Evolutionary conservation across 2,113 vertebrate genomes (phyloP), one percentile per base, ranked within the genome.

Genomic region (Monopterus albus): DNA sequence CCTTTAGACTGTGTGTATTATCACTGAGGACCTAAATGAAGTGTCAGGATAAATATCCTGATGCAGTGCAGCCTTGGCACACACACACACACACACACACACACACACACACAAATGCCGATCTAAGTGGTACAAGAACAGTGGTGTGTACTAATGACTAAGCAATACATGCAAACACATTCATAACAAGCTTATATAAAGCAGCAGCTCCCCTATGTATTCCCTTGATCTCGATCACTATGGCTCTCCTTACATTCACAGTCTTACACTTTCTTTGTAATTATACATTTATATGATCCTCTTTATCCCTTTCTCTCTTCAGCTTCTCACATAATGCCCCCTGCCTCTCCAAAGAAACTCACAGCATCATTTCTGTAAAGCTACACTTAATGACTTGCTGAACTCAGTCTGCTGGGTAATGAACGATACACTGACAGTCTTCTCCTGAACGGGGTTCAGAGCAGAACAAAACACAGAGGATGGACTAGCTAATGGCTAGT

Each of bases 401-500:
- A 59, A 53, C 67, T 66, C 53, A 0, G 20, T 10, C 50, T 60
- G 40, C 5, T 3, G 60, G 40, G 63, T 71, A 72, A 81, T 63
- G 46, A 72, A 26, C 47, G 36, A 65, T 49, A 31, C 49, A 10
- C 68, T 6, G 28, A 43, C 21, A 4, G 25, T 6, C 35, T 45
- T 43, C 57, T 72, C 36, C 64, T 69, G 50, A 77, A 61, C 23
- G 55, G 11, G 38, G 75, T 79, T 75, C 52, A 75, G 74, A 59
- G 50, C 29, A 42, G 35, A 73, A 61, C 33, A 46, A 26, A 57
- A 36, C 81, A 63, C 71, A 13, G 38, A 23, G 67, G 79, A 79
- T 5, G 1, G n/a, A 25, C 49, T 4, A 9, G 67, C 49, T 90
- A 88, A 88, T 84, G 72, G 61, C 57, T 18, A 10, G 59, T 85